Conservation (phyloP, 2,888 invertebrate genomes). For the Cheilosia pagana region DNA sequence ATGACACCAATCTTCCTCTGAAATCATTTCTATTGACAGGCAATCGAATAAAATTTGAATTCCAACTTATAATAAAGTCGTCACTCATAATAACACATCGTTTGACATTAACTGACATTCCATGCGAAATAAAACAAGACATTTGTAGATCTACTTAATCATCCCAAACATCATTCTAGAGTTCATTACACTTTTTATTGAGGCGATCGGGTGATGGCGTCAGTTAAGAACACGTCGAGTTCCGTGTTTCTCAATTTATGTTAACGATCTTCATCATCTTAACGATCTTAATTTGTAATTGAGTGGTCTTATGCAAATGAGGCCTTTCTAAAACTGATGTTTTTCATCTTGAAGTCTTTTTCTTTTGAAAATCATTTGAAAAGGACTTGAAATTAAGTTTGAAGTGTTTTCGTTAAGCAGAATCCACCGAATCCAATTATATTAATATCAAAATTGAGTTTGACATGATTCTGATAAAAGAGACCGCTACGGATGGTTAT, state of each 20-base stretch:
- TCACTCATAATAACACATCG: background rate
- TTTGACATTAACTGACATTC: background rate
- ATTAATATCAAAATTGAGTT: background rate
- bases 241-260: constrained; percentile 1
- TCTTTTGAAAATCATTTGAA: background rate
- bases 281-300: background rate
- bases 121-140: background rate
- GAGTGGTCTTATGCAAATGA: constrained; percentile 30
- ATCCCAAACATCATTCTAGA: background rate
- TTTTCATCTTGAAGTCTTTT: background rate
- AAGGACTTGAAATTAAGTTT: background rate
- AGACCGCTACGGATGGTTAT: background rate
- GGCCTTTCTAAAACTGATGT: constrained; percentile 4
- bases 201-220: constrained; percentile 1
- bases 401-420: background rate
- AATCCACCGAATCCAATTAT: background rate
- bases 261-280: background rate
- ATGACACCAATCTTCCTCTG: background rate
- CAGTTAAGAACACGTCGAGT: background rate
- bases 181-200: constrained; percentile 10
- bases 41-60: background rate
- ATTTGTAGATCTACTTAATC: background rate
- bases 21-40: background rate
- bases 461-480: background rate
- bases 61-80: background rate